Evolutionary conservation across 2,113 vertebrate species (phyloP).

Genomic region (Tympanuchus pallidicinctus): DNA sequence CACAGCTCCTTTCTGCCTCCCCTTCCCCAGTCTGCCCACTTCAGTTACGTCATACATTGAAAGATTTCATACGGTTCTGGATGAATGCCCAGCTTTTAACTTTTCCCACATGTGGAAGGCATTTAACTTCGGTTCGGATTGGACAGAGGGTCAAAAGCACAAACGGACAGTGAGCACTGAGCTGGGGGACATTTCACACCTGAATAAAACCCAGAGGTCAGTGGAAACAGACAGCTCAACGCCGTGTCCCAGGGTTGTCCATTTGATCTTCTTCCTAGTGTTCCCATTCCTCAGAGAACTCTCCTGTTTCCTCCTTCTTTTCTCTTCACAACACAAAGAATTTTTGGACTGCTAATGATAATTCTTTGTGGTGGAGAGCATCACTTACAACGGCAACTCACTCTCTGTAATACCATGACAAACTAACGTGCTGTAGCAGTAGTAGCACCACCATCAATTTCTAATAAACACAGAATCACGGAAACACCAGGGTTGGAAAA

Average conservation of each 20-base stretch:
- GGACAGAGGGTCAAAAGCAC: not conserved
- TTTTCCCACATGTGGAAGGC: conserved; percentile 68
- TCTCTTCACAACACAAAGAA: not conserved
- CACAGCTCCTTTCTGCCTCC: not conserved
- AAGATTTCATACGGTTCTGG: conserved; percentile 48
- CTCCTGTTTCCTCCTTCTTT: not conserved
- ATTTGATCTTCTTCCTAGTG: not conserved
- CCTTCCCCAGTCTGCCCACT: not conserved
- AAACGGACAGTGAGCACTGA: not conserved
- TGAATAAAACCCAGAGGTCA: not conserved
- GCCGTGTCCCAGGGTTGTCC: not conserved
- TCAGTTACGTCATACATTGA: conserved; percentile 24
- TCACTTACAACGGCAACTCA: not conserved
- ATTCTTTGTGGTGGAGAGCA: not conserved
- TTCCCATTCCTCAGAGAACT: not conserved
- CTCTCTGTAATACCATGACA: not conserved
- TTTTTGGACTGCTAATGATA: not conserved
- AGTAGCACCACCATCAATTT: not conserved
- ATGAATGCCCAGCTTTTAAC: conserved; percentile 36
- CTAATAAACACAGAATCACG: not conserved
- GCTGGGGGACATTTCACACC: not conserved
- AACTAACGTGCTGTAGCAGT: not conserved
- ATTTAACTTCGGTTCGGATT: conserved; percentile 9
- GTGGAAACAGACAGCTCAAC: not conserved
- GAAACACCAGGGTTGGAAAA: too few relatives aligned